phyloP scores from a whole-genome alignment of 2,888 invertebrate species.

The Heteromyza rotundicornis region DNA sequence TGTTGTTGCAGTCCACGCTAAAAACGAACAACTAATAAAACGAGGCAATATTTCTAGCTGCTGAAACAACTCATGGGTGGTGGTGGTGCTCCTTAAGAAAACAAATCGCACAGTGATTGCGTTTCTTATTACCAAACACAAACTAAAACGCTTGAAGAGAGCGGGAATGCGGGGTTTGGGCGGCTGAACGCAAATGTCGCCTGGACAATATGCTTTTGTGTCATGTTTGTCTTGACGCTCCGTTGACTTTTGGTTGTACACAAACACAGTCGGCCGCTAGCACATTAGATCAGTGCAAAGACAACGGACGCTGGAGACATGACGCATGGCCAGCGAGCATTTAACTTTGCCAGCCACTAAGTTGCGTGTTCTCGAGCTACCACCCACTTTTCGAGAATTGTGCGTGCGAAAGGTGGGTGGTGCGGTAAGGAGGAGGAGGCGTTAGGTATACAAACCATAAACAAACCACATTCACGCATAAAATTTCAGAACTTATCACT shows the following conservation, averaged over 20 bases:
- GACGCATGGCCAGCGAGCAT: conserved; percentile 1
- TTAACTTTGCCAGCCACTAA: neutral
- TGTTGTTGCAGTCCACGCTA: conserved; percentile 34
- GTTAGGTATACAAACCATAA: neutral
- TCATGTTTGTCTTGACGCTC: conserved; percentile 54
- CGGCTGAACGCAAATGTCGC: conserved; percentile 30
- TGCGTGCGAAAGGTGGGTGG: neutral
- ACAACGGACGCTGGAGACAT: neutral
- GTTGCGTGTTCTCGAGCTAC: neutral
- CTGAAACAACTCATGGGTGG: conserved; percentile 5
- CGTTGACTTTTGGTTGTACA: conserved; percentile 46
- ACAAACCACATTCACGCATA: neutral
- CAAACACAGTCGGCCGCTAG: conserved; percentile 21
- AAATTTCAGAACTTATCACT: neutral
- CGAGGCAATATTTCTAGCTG: too few species aligned
- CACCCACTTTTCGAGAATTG: neutral
- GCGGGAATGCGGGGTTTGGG: conserved; percentile 26
- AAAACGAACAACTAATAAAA: conserved; percentile 36
- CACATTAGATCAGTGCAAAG: neutral
- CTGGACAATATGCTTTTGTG: conserved; percentile 45
- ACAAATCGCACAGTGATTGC: conserved; percentile 59
- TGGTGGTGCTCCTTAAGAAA: conserved; percentile 49
- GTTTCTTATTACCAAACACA: conserved; percentile 47
- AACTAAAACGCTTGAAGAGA: neutral
- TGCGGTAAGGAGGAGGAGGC: neutral